Percentiles rank a stretch among this genome's conserved stretches.
These are phyloP conservation scores for Lycorma delicatula DNA, from an alignment of 1,140 invertebrate species.

Conservation along the genomic window DNA sequence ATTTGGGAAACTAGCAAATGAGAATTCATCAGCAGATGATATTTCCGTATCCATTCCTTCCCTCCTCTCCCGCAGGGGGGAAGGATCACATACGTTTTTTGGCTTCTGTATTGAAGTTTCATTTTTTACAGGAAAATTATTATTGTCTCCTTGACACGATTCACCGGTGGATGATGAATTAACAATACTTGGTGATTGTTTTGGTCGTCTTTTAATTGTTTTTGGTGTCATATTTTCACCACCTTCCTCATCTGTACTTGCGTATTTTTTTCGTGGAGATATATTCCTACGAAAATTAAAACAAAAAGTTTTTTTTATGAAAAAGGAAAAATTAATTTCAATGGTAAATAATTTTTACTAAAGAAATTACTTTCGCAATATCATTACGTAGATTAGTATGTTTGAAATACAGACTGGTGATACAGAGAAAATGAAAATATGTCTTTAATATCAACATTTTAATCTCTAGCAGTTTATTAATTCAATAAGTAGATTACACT, in stretches of 20 bases:
- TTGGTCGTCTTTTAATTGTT: constrained; percentile 10
- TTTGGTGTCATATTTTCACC: constrained; percentile 11
- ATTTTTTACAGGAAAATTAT: no score
- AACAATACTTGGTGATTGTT: no score
- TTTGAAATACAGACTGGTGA: no score
- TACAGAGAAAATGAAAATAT: no score
- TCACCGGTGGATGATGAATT: no score
- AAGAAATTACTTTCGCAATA: constrained; percentile 1
- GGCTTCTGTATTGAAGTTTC: constrained; percentile 2
- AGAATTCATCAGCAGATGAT: constrained; percentile 10
- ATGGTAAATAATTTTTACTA: background rate
- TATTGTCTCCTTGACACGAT: no score
- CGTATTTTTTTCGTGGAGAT: background rate
- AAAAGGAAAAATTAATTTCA: background rate
- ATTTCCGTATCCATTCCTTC: constrained; percentile 12
- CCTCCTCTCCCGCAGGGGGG: constrained; percentile 13
- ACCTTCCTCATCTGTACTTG: background rate
- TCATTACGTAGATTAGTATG: no score
- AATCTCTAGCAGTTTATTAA: no score
- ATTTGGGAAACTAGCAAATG: background rate
- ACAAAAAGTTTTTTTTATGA: background rate
- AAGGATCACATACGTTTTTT: constrained; percentile 20
- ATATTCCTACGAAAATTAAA: constrained; percentile 7
- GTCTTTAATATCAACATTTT: no score
- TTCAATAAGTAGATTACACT: no score